A percentile compares a stretch with the other conserved stretches of the same genome.
Evolutionary conservation across 2,797 vertebrate species (phyloP).

Genomic region (Decapterus maruadsi): DNA sequence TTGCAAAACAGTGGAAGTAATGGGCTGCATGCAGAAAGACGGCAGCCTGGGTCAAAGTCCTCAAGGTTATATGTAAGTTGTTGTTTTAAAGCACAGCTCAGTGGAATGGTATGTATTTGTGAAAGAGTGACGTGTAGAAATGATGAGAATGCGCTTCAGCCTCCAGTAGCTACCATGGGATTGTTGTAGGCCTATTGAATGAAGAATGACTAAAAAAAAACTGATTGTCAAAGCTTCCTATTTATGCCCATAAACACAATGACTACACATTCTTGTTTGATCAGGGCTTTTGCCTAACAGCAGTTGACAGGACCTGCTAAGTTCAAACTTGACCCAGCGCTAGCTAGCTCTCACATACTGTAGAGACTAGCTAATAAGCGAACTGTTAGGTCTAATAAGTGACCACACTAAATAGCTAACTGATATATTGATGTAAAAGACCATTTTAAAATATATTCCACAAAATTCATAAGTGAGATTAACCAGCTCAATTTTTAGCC

Average conservation of each 20-base stretch:
- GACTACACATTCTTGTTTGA: not conserved
- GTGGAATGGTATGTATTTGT: not conserved
- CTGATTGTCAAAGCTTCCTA: constrained; percentile 15
- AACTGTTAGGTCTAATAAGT: not conserved
- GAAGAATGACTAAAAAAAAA: constrained; percentile 44
- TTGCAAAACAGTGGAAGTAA: constrained; percentile 18
- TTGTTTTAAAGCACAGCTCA: not conserved
- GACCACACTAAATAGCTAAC: not conserved
- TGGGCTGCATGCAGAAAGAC: constrained; percentile 7
- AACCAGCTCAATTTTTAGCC: not conserved
- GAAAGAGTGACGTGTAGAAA: constrained; percentile 15
- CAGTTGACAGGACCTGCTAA: too few relatives aligned
- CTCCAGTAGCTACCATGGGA: constrained; percentile 48
- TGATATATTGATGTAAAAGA: too few relatives aligned
- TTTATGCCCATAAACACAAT: not conserved
- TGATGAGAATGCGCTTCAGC: constrained; percentile 25
- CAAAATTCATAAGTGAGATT: too few relatives aligned
- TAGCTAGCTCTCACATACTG: not conserved
- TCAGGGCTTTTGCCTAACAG: not conserved
- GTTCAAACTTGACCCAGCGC: too few relatives aligned
- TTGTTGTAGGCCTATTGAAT: constrained; percentile 58
- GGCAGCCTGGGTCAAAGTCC: constrained; percentile 11
- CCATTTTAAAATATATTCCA: not conserved
- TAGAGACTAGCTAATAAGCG: not conserved
- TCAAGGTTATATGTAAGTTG: not conserved